These are phyloP conservation scores for Dolichopus griseipennis DNA, from an alignment of 2,888 invertebrate species.

Conservation along the genomic window DNA sequence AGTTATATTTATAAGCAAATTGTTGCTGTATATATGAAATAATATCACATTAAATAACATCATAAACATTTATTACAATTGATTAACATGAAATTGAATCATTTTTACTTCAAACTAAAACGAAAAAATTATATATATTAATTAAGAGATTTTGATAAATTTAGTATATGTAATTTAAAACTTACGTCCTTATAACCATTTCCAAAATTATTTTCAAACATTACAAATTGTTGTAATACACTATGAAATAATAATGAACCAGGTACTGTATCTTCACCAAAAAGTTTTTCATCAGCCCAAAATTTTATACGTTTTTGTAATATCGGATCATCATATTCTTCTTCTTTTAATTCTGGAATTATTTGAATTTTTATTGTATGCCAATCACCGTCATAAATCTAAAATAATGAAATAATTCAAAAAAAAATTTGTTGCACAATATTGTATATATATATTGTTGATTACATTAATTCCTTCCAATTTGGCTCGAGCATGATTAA, in stretches of 20 bases:
- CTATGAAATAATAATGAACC: background rate
- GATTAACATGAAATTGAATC: no score
- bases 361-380: background rate
- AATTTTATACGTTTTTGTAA: background rate
- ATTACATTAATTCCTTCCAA: background rate
- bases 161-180: no score
- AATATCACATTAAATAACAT: no score
- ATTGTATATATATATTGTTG: no score
- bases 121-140: no score
- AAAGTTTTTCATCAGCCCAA: slow-evolving; percentile 6
- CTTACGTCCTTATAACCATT: background rate
- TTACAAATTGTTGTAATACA: background rate
- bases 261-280: background rate
- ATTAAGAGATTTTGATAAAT: no score
- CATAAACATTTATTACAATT: no score
- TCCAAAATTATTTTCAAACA: slow-evolving; percentile 1
- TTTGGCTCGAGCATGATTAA: background rate
- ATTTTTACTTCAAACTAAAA: no score
- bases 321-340: background rate
- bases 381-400: slow-evolving; percentile 1
- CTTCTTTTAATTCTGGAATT: background rate
- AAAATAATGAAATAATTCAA: no score
- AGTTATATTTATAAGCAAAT: no score
- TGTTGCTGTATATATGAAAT: no score
- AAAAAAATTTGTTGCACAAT: no score